phyloP scores from a whole-genome alignment of 2,888 invertebrate genomes.

The Hypolimnas misippus region DNA sequence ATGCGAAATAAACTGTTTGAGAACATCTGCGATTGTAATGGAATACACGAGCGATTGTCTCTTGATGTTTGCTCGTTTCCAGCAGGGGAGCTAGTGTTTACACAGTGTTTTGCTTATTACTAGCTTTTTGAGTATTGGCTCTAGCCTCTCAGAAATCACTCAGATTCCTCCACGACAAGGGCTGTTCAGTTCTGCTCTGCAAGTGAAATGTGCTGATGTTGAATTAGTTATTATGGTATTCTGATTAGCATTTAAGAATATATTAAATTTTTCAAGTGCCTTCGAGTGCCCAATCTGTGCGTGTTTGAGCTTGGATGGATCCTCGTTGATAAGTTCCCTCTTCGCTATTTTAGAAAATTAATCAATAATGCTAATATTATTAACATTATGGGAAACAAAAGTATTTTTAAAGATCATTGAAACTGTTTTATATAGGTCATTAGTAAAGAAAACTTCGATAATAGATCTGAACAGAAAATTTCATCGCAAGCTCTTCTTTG shows the following conservation, averaged over 20 bases:
- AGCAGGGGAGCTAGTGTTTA: constrained; percentile 41
- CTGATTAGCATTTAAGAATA: constrained; percentile 32
- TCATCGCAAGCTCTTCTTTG: background rate
- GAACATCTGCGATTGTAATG: constrained; percentile 43
- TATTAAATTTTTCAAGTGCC: constrained; percentile 18
- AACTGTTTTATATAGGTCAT: background rate
- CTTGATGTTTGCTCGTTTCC: constrained; percentile 35
- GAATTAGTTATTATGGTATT: constrained; percentile 33
- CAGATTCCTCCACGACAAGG: constrained; percentile 15
- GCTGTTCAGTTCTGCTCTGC: constrained; percentile 27
- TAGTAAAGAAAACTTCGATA: background rate
- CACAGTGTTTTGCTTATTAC: constrained; percentile 44
- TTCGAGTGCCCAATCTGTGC: constrained; percentile 7
- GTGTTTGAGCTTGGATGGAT: background rate
- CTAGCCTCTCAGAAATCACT: constrained; percentile 30
- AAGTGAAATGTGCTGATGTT: constrained; percentile 33
- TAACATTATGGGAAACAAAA: background rate
- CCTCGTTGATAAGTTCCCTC: background rate
- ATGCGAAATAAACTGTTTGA: constrained; percentile 38
- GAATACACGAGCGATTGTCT: constrained; percentile 38
- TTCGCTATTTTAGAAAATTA: background rate
- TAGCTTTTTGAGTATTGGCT: constrained; percentile 40
- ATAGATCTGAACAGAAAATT: background rate
- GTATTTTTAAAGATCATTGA: background rate
- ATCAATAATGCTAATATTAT: background rate